Evolutionary conservation across 2,797 vertebrate genomes (phyloP).

Genomic region (Helicolenus hilgendorfi): DNA sequence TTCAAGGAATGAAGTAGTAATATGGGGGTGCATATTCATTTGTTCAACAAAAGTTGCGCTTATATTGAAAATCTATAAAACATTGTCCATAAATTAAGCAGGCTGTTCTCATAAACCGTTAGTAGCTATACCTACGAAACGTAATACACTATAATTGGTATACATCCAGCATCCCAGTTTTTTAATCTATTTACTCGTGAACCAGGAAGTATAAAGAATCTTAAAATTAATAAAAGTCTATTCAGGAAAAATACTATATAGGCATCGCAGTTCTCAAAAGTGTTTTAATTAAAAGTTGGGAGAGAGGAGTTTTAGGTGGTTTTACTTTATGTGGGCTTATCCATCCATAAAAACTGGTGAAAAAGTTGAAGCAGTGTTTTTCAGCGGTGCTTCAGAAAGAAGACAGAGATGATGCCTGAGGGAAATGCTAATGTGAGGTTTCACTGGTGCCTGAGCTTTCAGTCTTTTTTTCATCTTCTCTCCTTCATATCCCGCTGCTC

Average conservation of each 20-base stretch:
- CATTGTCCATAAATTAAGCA: background rate
- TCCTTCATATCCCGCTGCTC: background rate
- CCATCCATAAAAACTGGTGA: background rate
- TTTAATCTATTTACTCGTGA: too few relatives aligned
- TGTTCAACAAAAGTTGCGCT: background rate
- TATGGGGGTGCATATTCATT: background rate
- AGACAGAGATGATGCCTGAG: background rate
- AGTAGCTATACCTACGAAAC: too few relatives aligned
- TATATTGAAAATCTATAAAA: background rate
- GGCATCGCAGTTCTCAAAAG: background rate
- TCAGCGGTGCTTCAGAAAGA: background rate
- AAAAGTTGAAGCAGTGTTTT: background rate
- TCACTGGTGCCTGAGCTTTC: background rate
- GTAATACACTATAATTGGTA: too few relatives aligned
- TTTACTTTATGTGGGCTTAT: background rate
- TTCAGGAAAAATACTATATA: background rate
- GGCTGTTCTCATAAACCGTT: too few relatives aligned
- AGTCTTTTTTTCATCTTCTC: background rate
- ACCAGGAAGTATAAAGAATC: too few relatives aligned
- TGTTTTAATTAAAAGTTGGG: background rate
- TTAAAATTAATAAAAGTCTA: background rate
- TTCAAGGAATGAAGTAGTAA: background rate
- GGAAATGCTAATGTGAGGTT: conserved; percentile 37
- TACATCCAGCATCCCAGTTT: too few relatives aligned
- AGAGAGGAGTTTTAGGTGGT: background rate